Percentiles rank a stretch among this genome's conserved stretches.
Evolutionary conservation across 2,888 invertebrate genomes (phyloP).

Genomic region (Nasonovia ribisnigri): DNA sequence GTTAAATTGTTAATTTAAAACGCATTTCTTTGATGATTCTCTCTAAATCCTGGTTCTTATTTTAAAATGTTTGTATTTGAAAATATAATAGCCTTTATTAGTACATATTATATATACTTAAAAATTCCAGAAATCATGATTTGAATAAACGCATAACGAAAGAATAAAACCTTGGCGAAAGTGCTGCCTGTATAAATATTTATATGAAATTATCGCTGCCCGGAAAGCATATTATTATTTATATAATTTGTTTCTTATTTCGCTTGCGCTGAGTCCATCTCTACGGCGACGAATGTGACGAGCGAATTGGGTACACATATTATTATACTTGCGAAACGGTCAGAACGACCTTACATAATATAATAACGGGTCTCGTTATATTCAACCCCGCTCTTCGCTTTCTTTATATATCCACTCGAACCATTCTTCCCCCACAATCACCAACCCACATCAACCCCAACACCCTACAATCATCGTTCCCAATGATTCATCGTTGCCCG

Average conservation of each 20-base stretch:
- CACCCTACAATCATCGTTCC: slow-evolving; percentile 6
- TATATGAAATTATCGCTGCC: not conserved
- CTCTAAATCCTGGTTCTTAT: not conserved
- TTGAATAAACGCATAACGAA: not conserved
- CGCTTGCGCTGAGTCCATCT: not conserved
- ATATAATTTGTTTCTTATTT: not conserved
- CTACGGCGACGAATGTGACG: not conserved
- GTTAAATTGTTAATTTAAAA: too few relatives aligned
- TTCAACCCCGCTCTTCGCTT: slow-evolving; percentile 2
- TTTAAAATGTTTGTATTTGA: not conserved
- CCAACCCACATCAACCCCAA: not conserved
- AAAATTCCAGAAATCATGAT: not conserved
- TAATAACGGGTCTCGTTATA: slow-evolving; percentile 14
- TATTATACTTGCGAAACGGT: not conserved
- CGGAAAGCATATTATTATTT: not conserved
- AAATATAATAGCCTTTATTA: not conserved
- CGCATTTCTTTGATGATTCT: not conserved
- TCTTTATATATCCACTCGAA: slow-evolving; percentile 35
- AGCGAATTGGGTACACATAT: not conserved
- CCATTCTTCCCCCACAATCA: not conserved
- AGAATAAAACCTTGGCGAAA: not conserved
- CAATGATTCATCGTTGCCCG: slow-evolving; percentile 40
- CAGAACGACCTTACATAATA: not conserved
- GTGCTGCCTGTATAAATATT: not conserved
- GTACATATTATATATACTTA: not conserved